phyloP scores from a whole-genome alignment of 2,113 vertebrate species.

The Asarcornis scutulata region DNA sequence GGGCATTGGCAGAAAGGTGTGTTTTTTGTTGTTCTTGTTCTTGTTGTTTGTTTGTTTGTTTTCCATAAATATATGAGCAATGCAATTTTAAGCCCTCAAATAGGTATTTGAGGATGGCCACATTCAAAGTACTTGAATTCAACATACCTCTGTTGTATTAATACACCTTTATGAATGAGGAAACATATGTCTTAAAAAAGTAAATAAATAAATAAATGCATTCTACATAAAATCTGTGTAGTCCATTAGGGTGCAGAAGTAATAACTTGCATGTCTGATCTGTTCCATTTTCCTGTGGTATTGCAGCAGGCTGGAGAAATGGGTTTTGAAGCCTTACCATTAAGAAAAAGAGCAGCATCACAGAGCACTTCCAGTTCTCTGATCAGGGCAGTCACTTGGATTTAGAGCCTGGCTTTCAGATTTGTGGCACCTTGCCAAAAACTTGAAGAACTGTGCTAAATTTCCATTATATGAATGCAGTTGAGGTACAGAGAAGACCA shows the following conservation, averaged over 20 bases:
- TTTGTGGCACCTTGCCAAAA: neutral
- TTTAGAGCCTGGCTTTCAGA: neutral
- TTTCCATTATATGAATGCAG: neutral
- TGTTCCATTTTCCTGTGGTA: neutral
- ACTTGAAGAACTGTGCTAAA: neutral
- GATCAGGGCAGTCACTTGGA: neutral
- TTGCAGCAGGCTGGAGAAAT: neutral
- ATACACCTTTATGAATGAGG: neutral
- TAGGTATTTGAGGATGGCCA: neutral
- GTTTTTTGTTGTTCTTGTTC: neutral
- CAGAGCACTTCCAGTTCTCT: neutral
- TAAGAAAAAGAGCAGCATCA: neutral
- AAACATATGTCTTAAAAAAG: neutral
- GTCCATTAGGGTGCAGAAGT: neutral
- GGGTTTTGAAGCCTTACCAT: neutral
- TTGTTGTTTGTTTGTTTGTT: too few relatives aligned
- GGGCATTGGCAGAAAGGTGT: neutral
- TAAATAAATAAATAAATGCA: neutral
- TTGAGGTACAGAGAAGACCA: neutral
- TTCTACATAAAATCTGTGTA: neutral
- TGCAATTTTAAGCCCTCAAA: neutral
- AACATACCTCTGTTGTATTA: neutral
- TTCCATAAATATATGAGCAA: neutral
- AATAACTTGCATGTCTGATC: neutral
- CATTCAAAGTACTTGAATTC: neutral